Evolutionary conservation across 2,113 vertebrate genomes (phyloP).

Genomic region (Corythaeola cristata): DNA sequence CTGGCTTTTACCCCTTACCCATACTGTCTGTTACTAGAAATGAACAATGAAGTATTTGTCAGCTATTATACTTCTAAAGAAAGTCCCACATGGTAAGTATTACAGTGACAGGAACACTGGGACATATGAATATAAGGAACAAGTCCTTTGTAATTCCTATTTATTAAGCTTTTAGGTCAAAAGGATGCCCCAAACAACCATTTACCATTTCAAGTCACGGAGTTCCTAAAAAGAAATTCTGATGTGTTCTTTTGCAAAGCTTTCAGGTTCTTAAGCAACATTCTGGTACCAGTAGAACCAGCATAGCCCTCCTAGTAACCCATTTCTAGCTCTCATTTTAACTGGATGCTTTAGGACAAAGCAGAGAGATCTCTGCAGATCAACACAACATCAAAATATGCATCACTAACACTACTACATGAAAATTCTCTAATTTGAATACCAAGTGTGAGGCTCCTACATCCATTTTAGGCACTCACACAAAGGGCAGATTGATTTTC

Average conservation of each 20-base stretch:
- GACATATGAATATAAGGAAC: not conserved
- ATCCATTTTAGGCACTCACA: not conserved
- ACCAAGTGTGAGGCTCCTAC: not conserved
- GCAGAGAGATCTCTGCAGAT: not conserved
- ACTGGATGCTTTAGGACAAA: not conserved
- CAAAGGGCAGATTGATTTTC: not conserved
- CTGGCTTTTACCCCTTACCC: not conserved
- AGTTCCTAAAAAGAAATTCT: not conserved
- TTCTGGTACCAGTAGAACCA: not conserved
- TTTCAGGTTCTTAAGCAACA: not conserved
- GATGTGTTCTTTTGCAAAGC: not conserved
- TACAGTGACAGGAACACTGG: not conserved
- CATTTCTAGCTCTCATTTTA: not conserved
- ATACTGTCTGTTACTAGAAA: not conserved
- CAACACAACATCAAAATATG: not conserved
- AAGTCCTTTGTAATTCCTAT: not conserved
- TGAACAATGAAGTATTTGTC: not conserved
- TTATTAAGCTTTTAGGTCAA: conserved; percentile 35
- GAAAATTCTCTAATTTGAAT: not conserved
- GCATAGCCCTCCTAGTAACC: not conserved
- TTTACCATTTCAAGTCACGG: not conserved
- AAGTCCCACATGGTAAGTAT: not conserved
- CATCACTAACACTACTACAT: not conserved
- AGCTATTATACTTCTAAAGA: not conserved
- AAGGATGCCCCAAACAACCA: conserved; percentile 36